Base-by-base conservation (phyloP, 2,113 vertebrate genomes). In the Delphinus delphis region DNA sequence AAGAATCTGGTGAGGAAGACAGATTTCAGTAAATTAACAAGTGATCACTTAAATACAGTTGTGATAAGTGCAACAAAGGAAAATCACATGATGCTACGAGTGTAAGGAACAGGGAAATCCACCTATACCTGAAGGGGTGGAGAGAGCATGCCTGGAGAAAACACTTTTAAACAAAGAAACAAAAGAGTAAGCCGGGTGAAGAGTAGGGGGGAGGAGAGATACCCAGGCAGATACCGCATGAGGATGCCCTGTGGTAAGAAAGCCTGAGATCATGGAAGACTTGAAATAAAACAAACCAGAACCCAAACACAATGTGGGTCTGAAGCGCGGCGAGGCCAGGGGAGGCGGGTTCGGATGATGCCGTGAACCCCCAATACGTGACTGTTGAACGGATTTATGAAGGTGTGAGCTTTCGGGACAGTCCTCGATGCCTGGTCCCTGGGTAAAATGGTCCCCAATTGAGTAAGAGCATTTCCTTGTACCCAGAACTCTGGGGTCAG, bases 391-490 rank as follows among this genome's bases (percentile, higher is more conserved):
- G 12, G 13, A 18, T 68, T 74, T 13, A 26, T 41, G n/a, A 17
- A 8, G 1, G 58, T 73, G 36, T 89, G 67, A 12, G 3, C 79
- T 86, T 86, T 83, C 73, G 44, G 50, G 12, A 73, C 1, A 60
- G 36, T 82, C 26, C 47, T 91, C 8, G 0, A 41, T 26, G 81
- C 44, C 41, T 85, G 21, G 17, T 55, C 28, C 21, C 60, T 50
- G 17, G 38, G 70, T 33, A n/a, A 83, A 47, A 44, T 31, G 65
- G 44, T 38, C 67, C n/a, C 67, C 60, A 25, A 31, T 0, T 23
- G 63, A 95, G 28, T 80, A 83, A 88, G 50, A 71, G 15, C 9
- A 25, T 82, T 88, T 85, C 82, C 53, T 20, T 67, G 23, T 53
- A 13, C 73, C 73, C 14, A 12, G 50, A 74, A 63, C 71, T 55